Base-by-base conservation (phyloP, 2,113 vertebrate species). In the Cochlearius cochlearius region DNA sequence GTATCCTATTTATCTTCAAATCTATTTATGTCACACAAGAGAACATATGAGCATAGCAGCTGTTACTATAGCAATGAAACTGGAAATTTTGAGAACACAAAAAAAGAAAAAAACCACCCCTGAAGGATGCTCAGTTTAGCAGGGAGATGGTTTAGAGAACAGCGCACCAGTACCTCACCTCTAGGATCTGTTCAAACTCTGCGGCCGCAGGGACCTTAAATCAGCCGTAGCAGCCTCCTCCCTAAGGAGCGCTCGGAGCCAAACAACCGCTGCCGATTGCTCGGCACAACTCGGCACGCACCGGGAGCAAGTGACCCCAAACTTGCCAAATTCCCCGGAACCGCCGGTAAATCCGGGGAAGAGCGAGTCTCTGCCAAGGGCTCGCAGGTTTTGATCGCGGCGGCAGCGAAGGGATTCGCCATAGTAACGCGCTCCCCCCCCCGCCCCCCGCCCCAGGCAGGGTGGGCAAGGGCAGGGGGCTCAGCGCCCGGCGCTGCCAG, bases 31-130 rank as follows among this genome's bases (percentile, higher is more conserved):
- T 97, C 97, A 95, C 95, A 91, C 90, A 96, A 97, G 93, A 91
- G 95, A 98, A 96, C 97, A 95, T 96, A 96, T 38, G 95, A 97
- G 93, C 93, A 68, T 63, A 96, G 97, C 97, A 97, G 96, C 97
- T 98, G 97, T 97, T 98, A 94, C 97, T 96, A 97, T 95, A 98
- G 96, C 94, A 97, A 97, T 97, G 96, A 96, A 97, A 96, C 96
- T 92, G 90, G 91, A 97, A 96, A 94, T 97, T 97, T 94, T 93
- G 81, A 73, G 94, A 92, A 96, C 87, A 86, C 71, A 89, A 41
- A 87, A 96, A 95, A 64, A 86, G 64, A 88, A 41, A 87, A 96
- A 95, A 60, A 25, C 47, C 88, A 75, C 82, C 96, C 94, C 75
- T 95, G 94, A 97, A 97, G 93, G 94, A 86, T 50, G 66, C 83